phyloP scores from a whole-genome alignment of 2,888 invertebrate species.

The Drosophila borealis region DNA sequence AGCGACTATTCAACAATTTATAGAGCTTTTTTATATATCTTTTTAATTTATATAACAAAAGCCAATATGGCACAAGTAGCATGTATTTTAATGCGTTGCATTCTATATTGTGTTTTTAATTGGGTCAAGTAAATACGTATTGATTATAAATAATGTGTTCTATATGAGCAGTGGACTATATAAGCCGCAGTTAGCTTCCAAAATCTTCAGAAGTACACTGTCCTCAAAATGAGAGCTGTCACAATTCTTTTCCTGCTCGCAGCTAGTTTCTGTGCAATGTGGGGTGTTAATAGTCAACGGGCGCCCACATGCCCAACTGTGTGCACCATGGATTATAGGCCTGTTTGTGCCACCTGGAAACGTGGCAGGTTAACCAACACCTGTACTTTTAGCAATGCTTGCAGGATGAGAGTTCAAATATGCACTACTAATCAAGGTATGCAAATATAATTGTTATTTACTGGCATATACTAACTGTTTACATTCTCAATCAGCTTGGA shows the following conservation, averaged over 20 bases:
- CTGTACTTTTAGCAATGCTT: constrained; percentile 38
- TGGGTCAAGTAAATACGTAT: no score
- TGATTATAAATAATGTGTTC: neutral
- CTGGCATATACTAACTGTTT: neutral
- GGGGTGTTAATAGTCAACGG: neutral
- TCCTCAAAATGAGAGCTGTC: constrained; percentile 28
- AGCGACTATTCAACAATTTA: no score
- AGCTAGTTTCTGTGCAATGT: neutral
- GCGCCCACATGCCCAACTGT: neutral
- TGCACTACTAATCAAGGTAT: constrained; percentile 10
- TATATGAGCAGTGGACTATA: constrained; percentile 15
- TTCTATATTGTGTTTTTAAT: no score
- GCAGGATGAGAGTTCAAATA: constrained; percentile 5
- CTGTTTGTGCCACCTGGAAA: constrained; percentile 29
- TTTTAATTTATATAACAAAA: no score
- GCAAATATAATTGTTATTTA: neutral
- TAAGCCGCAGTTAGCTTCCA: constrained; percentile 8
- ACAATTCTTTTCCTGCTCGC: constrained; percentile 1
- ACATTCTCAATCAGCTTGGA: constrained; percentile 19
- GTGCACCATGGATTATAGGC: neutral
- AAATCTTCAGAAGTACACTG: neutral
- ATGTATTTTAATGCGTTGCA: no score
- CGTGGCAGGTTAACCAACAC: neutral
- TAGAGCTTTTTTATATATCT: no score
- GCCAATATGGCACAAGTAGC: no score